Evolutionary conservation across 2,797 vertebrate genomes (phyloP).

Genomic region (Sciurus vulgaris): DNA sequence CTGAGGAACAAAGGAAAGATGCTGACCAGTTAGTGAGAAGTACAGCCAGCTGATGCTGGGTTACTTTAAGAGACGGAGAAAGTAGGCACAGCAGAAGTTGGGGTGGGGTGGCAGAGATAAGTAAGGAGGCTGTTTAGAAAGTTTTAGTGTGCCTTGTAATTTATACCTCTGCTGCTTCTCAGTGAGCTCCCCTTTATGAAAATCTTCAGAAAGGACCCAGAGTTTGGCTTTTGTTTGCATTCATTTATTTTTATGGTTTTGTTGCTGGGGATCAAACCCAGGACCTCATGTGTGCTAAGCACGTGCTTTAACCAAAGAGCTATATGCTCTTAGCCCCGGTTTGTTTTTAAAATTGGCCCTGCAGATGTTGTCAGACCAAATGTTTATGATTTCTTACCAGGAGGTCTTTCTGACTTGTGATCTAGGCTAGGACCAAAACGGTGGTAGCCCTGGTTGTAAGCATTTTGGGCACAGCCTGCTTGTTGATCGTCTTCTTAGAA

Average conservation of each 20-base stretch:
- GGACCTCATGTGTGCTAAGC: neutral
- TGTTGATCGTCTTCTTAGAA: neutral
- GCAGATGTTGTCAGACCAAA: neutral
- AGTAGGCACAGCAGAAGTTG: neutral
- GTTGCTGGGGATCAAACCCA: neutral
- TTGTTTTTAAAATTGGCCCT: neutral
- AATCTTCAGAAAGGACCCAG: neutral
- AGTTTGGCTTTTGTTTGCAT: neutral
- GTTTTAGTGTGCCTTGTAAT: neutral
- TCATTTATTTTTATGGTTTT: neutral
- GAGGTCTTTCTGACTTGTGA: slow-evolving; percentile 13
- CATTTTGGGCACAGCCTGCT: neutral
- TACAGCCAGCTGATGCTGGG: neutral
- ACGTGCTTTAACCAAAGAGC: neutral
- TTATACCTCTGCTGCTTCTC: neutral
- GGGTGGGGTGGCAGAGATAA: neutral
- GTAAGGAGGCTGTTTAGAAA: neutral
- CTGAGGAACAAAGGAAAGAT: neutral
- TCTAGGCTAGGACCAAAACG: neutral
- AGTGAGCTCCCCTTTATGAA: neutral
- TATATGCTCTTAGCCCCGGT: neutral
- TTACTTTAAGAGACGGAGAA: neutral
- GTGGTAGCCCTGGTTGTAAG: neutral
- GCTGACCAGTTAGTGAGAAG: neutral
- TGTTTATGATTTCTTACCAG: slow-evolving; percentile 29